phyloP scores from a whole-genome alignment of 2,888 invertebrate genomes.

The Piscicola geometra region DNA sequence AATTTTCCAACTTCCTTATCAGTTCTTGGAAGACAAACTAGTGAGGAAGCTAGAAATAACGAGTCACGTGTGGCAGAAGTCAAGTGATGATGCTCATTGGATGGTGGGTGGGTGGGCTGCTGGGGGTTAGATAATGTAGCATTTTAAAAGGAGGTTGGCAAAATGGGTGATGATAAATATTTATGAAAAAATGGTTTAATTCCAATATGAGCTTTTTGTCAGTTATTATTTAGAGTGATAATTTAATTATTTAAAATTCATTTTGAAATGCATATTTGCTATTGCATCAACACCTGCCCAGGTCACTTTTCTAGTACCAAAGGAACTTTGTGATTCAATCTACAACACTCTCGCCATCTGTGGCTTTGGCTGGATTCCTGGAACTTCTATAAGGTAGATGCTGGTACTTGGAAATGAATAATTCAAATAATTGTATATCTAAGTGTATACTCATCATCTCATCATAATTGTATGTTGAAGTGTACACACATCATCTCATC shows the following conservation, averaged over 20 bases:
- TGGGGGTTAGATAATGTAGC: no score
- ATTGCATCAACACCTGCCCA: conserved; percentile 14
- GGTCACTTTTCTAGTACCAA: conserved; percentile 39
- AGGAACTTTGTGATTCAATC: conserved; percentile 36
- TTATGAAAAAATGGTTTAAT: no score
- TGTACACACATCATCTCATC: no score
- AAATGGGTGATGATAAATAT: no score
- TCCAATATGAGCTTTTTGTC: no score
- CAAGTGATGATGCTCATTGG: conserved; percentile 28
- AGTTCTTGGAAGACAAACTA: conserved; percentile 29
- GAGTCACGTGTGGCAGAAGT: conserved; percentile 31
- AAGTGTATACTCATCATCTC: no score
- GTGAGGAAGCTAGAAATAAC: neutral
- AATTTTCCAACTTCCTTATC: neutral
- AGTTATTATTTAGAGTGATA: no score
- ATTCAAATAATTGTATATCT: no score
- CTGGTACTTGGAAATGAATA: no score
- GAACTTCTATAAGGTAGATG: conserved; percentile 40
- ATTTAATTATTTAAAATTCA: neutral
- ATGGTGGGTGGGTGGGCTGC: conserved; percentile 1
- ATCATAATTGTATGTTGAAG: no score
- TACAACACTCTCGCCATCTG: conserved; percentile 35
- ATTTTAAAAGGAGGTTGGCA: no score
- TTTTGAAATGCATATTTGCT: neutral
- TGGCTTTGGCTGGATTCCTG: conserved; percentile 41